A percentile compares a stretch with the other conserved stretches of the same genome.
phyloP scores from a whole-genome alignment of 2,888 invertebrate species.

The Phaedon cochleariae region DNA sequence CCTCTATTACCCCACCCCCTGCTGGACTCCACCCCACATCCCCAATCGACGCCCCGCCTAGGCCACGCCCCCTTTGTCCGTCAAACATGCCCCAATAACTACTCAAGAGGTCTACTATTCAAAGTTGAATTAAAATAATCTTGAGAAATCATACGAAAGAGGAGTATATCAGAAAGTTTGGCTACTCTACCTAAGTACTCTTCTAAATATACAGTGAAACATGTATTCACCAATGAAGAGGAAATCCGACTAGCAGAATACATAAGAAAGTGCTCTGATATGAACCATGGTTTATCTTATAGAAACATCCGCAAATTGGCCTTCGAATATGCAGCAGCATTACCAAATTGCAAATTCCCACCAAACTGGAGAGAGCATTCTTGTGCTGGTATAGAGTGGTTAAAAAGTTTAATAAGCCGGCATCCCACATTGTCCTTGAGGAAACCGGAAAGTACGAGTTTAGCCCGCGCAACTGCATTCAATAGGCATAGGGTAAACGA shows the following conservation, averaged over 20 bases:
- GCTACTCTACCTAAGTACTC: no score
- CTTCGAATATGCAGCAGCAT: neutral
- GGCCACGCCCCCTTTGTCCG: no score
- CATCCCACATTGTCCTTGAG: neutral
- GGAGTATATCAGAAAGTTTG: no score
- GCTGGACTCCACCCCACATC: no score
- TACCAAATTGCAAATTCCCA: neutral
- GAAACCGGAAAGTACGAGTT: neutral
- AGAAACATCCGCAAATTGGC: neutral
- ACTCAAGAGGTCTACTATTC: no score
- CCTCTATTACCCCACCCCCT: no score
- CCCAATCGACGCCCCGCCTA: no score
- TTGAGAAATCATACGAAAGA: no score
- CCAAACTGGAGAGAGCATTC: neutral
- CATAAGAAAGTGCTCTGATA: neutral
- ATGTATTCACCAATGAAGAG: neutral
- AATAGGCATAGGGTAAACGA: neutral
- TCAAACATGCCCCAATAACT: no score
- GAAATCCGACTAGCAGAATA: neutral
- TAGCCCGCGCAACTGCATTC: neutral
- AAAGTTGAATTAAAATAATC: no score
- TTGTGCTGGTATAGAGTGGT: neutral
- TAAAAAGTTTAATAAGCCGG: neutral
- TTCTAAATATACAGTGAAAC: neutral
- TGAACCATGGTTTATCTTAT: neutral